Percentiles rank a stretch among this genome's conserved stretches.
Conservation (phyloP, 1,140 invertebrate genomes). For the Watersipora subatra region DNA sequence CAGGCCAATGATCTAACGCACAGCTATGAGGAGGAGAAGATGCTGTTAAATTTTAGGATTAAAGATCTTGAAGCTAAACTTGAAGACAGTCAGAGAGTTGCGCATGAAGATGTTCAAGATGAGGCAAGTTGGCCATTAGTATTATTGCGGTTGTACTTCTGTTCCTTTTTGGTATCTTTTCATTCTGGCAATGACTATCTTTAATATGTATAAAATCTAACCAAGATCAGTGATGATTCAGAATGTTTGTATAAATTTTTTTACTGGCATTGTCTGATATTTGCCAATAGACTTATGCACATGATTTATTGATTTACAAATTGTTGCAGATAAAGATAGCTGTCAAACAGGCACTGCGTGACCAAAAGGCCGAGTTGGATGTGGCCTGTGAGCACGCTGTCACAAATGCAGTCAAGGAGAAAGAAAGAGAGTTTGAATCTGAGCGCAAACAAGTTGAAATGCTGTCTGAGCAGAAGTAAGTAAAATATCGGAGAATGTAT, state of each 20-base stretch:
- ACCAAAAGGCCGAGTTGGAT: not conserved
- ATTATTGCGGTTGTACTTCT: too few relatives aligned
- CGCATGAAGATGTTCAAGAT: not conserved
- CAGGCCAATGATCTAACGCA: not conserved
- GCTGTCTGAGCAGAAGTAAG: not conserved
- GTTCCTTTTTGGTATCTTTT: too few relatives aligned
- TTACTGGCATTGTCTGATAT: not conserved
- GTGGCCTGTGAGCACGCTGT: not conserved
- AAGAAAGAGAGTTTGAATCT: not conserved
- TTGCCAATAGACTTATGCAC: not conserved
- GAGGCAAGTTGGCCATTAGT: not conserved
- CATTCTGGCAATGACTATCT: too few relatives aligned
- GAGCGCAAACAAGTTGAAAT: not conserved
- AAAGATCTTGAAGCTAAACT: not conserved
- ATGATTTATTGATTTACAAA: not conserved
- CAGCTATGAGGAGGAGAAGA: not conserved
- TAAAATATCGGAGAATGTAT: too few relatives aligned
- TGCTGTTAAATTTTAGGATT: not conserved
- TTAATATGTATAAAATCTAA: too few relatives aligned
- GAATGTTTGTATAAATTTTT: too few relatives aligned
- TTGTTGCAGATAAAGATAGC: not conserved
- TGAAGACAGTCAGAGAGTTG: not conserved
- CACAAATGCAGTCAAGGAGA: not conserved
- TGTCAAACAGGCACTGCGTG: not conserved
- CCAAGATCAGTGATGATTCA: too few relatives aligned